Evolutionary conservation across 2,113 vertebrate species (phyloP).

Genomic region (Periophthalmus modestus): DNA sequence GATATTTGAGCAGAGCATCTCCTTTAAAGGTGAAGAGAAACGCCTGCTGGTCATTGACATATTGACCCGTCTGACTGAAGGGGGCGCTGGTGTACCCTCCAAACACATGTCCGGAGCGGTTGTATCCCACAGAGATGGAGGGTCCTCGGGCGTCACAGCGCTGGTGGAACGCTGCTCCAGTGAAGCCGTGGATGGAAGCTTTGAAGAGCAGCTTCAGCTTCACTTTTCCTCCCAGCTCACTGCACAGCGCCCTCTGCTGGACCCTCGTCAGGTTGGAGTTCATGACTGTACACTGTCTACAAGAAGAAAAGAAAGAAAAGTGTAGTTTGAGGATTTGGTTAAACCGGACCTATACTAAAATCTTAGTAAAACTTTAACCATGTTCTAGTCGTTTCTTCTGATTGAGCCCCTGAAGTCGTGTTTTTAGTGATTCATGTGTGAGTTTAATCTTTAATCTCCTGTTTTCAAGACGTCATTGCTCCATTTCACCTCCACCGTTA

Average conservation of each 20-base stretch:
- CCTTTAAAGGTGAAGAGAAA: constrained; percentile 66
- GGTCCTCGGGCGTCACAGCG: constrained; percentile 53
- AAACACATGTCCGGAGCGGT: constrained; percentile 61
- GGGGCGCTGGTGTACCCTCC: constrained; percentile 60
- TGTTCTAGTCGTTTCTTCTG: too few species aligned
- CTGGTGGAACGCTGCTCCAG: constrained; percentile 44
- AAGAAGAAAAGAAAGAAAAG: neutral
- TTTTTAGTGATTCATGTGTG: too few species aligned
- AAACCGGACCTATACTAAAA: too few species aligned
- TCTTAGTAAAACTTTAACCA: too few species aligned
- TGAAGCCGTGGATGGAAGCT: constrained; percentile 63
- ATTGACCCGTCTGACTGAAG: constrained; percentile 39
- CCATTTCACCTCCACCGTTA: too few species aligned
- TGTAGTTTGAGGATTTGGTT: too few species aligned
- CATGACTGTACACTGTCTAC: constrained; percentile 19
- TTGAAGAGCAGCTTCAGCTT: constrained; percentile 65
- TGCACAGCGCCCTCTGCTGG: constrained; percentile 49
- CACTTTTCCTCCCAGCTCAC: constrained; percentile 26
- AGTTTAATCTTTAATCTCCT: too few species aligned
- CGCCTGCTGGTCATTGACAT: constrained; percentile 49
- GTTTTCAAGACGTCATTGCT: too few species aligned
- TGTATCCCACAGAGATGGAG: constrained; percentile 71
- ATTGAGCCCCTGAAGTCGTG: too few species aligned
- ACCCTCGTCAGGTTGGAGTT: constrained; percentile 26
- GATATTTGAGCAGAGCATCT: constrained; percentile 13